Percentiles rank a stretch among this genome's conserved stretches.
phyloP scores from a whole-genome alignment of 2,888 invertebrate genomes.

The Myopa testacea region DNA sequence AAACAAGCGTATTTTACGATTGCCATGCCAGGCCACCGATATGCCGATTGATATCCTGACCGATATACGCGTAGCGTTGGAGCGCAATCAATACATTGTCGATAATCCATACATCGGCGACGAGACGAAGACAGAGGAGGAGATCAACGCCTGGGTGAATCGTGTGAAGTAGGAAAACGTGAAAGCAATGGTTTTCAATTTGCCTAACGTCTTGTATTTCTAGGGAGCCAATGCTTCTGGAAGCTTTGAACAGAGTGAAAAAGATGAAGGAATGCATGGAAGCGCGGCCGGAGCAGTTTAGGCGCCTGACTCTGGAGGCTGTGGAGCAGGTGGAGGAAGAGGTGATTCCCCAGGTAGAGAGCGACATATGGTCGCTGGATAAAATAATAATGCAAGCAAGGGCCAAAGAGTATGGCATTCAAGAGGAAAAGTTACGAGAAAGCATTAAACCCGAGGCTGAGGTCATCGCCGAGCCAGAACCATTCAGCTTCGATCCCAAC shows the following conservation, averaged over 20 bases:
- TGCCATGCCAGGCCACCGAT: slow-evolving; percentile 56
- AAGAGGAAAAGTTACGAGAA: neutral
- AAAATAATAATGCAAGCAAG: neutral
- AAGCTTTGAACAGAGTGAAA: slow-evolving; percentile 44
- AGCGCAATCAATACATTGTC: slow-evolving; percentile 55
- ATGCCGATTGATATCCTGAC: slow-evolving; percentile 53
- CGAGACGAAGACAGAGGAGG: slow-evolving; percentile 48
- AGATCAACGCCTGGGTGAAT: slow-evolving; percentile 50
- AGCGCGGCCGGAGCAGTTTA: slow-evolving; percentile 36
- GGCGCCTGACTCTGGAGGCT: neutral
- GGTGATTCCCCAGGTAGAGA: neutral
- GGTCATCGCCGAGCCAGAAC: neutral
- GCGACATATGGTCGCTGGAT: slow-evolving; percentile 2
- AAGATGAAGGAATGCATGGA: slow-evolving; percentile 34
- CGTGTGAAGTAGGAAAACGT: slow-evolving; percentile 47
- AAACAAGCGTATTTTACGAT: slow-evolving; percentile 51
- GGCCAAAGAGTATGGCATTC: neutral
- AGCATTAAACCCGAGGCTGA: neutral
- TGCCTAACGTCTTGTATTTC: too few relatives aligned
- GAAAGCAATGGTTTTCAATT: neutral
- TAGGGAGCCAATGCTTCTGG: slow-evolving; percentile 51
- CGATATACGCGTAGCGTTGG: slow-evolving; percentile 56
- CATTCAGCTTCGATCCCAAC: slow-evolving; percentile 52
- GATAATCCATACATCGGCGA: slow-evolving; percentile 53
- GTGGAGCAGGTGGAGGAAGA: neutral